Evolutionary conservation across 2,888 invertebrate species (phyloP), one percentile per base, ranked within the genome.

Genomic region (Pogonocherus hispidulus): DNA sequence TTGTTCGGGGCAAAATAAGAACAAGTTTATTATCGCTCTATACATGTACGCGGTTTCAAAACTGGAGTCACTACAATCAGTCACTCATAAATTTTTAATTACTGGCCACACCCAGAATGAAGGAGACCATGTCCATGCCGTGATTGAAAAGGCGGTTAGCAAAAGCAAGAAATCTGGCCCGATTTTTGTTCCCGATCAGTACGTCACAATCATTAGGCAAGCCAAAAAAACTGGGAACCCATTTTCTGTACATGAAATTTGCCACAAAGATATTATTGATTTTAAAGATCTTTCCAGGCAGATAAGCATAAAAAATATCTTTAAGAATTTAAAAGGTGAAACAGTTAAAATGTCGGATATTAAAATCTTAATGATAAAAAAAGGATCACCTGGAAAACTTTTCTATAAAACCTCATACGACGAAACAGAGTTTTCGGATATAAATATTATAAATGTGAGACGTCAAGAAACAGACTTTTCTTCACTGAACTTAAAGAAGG

Each of bases 1-100:
- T 44, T 71, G 69, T 27, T 11, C 63, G 2, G 71, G 71, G 0
- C 72, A 72, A 63, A 63, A 67, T 23, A 70, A 72, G 67, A 72
- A 70, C 23, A 19, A 57, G 9, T 66, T 59, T 56, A 35, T 67
- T 16, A 8, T 69, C 3, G 56, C 66, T 23, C n/a, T 54, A 2
- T 69, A 69, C 46, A 27, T 66, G 56, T 69, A 46, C 55, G 69
- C 56, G 11, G 20, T 65, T 6, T 22, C 16, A 20, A 64, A 51
- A 35, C 14, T 68, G 9, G 14, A 1, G 5, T 18, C 22, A 32
- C 46, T 46, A 11, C 44, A 62, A 23, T 56, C 62, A 3, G 65
- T 71, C 9, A 68, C 57, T 2, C 68, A 67, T 14, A 67, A 65
- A 27, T 71, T 66, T 52, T 22, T 71, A 5, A 65, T 70, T 3